Evolutionary conservation across 2,888 invertebrate species (phyloP), one percentile per base, ranked within the genome.

Genomic region (Napeogenes inachia): DNA sequence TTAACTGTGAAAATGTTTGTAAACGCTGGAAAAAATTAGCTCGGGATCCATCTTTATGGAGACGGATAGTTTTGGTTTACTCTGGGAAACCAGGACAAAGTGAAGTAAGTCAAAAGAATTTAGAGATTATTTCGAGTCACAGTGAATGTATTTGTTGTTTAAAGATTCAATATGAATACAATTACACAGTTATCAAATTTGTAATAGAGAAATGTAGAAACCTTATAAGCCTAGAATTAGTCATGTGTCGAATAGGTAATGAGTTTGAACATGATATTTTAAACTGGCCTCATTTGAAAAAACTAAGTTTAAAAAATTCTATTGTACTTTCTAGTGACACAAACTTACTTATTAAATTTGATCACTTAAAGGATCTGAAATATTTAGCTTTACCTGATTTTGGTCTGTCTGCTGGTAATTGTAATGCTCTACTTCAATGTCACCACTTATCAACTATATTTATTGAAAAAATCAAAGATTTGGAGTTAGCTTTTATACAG

Each of bases 391-490:
- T 91, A 50, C 83, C 89, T 0, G 87, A 90, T 70, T 91, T 90
- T 74, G 91, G 90, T 13, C 75, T 91, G 0, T 80, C 78, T 33
- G 50, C 72, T 10, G 64, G 57, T 8, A 91, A 89, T 66, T 87
- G 87, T 71, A 70, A 82, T 38, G 76, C 75, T 54, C 76, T 91
- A 64, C 67, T 89, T 33, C 69, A 73, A 3, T 89, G 89, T 72
- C 70, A 73, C 53, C 68, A 85, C 71, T 75, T 91, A 53, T 78
- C 74, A 65, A 80, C 87, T 65, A 85, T 91, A 68, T 76, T 77
- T 38, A 87, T 91, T 68, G 87, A 87, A 62, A 91, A 91, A 77
- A 84, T 91, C 59, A 82, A 75, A 71, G 77, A 79, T 68, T 75
- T 91, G 3, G 70, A 76, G 35, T 64, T 82, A 62, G 80, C 82